These are phyloP conservation scores for Miniopterus natalensis DNA, from an alignment of 2,113 vertebrate species.

Conservation along the genomic window DNA sequence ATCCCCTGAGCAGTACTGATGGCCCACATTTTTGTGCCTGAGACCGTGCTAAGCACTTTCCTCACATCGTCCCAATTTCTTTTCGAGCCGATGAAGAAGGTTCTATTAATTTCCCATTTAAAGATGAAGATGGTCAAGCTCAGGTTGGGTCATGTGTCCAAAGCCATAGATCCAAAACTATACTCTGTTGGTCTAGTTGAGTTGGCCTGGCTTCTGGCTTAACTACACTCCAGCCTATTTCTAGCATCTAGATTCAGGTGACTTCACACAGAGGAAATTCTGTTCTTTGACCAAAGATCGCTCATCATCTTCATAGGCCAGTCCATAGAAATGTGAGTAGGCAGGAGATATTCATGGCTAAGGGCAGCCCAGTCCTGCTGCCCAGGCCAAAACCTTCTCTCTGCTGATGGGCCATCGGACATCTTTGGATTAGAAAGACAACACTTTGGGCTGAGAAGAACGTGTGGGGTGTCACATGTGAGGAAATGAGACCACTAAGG, in stretches of 20 bases:
- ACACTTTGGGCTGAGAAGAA: not conserved
- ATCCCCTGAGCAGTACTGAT: not conserved
- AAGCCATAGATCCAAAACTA: not conserved
- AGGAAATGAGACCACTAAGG: not conserved
- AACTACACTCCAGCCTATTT: not conserved
- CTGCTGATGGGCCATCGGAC: not conserved
- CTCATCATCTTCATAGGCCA: not conserved
- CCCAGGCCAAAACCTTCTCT: not conserved
- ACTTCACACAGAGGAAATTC: not conserved
- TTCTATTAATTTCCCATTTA: not conserved
- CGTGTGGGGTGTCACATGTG: rapidly evolving
- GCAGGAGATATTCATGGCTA: not conserved
- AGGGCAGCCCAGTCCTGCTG: not conserved
- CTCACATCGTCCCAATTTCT: not conserved
- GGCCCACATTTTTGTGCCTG: not conserved
- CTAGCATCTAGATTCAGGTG: not conserved
- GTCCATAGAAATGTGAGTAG: not conserved
- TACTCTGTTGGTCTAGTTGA: not conserved
- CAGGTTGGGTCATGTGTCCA: not conserved
- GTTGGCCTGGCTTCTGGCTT: not conserved
- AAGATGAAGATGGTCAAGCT: not conserved
- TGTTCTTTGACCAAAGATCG: not conserved
- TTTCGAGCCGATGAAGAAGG: not conserved
- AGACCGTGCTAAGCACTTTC: not conserved
- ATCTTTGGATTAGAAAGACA: not conserved